Evolutionary conservation across 2,113 vertebrate genomes (phyloP).

Genomic region (Xiphophorus couchianus): DNA sequence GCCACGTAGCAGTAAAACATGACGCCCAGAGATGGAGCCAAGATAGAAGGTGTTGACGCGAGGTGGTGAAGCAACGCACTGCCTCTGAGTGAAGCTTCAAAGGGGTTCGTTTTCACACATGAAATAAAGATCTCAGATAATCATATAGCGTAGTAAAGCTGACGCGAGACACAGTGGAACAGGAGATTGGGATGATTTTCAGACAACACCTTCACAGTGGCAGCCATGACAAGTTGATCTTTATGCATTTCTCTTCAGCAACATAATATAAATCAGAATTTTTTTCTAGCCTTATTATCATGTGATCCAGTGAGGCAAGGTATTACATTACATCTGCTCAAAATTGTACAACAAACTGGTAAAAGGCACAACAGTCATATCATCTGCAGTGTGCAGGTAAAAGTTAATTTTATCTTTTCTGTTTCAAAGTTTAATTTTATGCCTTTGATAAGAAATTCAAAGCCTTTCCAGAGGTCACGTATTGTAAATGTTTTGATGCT

Average conservation of each 20-base stretch:
- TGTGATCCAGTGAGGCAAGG: conserved; percentile 3
- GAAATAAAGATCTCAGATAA: conserved; percentile 79
- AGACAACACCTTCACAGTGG: conserved; percentile 47
- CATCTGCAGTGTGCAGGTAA: conserved; percentile 25
- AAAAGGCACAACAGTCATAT: conserved; percentile 27
- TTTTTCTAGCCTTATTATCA: conserved; percentile 10
- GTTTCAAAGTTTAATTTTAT: conserved; percentile 51
- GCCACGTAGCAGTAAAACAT: conserved; percentile 62
- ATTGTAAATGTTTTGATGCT: conserved; percentile 45
- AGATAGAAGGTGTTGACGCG: conserved; percentile 75
- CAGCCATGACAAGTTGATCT: conserved; percentile 44
- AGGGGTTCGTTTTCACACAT: conserved; percentile 74
- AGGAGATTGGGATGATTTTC: conserved; percentile 47
- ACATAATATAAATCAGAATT: conserved; percentile 40
- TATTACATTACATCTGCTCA: conserved; percentile 22
- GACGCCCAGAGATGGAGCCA: conserved; percentile 64
- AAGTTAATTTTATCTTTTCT: conserved; percentile 42
- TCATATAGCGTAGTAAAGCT: conserved; percentile 63
- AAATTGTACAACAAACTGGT: conserved; percentile 13
- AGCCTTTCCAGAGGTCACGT: conserved; percentile 46
- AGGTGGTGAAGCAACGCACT: conserved; percentile 54
- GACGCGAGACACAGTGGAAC: conserved; percentile 46
- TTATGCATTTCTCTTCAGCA: conserved; percentile 33
- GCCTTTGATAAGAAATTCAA: conserved; percentile 55
- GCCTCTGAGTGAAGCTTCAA: conserved; percentile 69